A percentile compares a stretch with the other conserved stretches of the same genome.
These are phyloP conservation scores for Cremastinae sp. DNA, from an alignment of 2,888 invertebrate species.

Conservation along the genomic window DNA sequence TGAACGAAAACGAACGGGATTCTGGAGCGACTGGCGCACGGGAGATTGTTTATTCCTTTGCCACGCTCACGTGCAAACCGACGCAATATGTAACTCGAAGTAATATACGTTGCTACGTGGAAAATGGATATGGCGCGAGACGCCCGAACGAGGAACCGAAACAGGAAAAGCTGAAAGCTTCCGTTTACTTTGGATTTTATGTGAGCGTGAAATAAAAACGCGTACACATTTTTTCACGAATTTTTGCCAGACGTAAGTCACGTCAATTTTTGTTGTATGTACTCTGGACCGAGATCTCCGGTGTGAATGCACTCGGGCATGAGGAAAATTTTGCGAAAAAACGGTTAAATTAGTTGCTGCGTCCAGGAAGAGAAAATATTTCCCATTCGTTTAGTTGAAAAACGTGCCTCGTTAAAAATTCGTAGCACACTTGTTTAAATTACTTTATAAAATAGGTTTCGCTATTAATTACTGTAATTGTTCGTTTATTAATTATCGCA, in stretches of 20 bases:
- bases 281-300: neutral
- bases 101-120: neutral
- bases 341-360: too few species aligned
- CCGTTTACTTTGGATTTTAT: slow-evolving; percentile 51
- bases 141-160: slow-evolving; percentile 12
- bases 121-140: slow-evolving; percentile 4
- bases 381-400: too few species aligned
- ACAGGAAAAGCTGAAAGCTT: slow-evolving; percentile 22
- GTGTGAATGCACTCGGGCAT: neutral
- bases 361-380: too few species aligned
- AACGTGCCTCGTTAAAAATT: too few species aligned
- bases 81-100: slow-evolving; percentile 19
- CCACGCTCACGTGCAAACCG: neutral
- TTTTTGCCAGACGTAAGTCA: neutral
- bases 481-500: too few species aligned
- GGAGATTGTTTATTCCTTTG: slow-evolving; percentile 37
- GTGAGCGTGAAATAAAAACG: slow-evolving; percentile 48
- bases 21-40: neutral
- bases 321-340: neutral
- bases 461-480: too few species aligned
- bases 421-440: too few species aligned
- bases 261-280: slow-evolving; percentile 13
- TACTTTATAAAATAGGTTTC: too few species aligned
- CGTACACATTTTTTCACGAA: slow-evolving; percentile 24
- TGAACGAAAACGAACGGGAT: slow-evolving; percentile 2